phyloP scores from a whole-genome alignment of 2,888 invertebrate genomes.

The Argyresthia albistria region DNA sequence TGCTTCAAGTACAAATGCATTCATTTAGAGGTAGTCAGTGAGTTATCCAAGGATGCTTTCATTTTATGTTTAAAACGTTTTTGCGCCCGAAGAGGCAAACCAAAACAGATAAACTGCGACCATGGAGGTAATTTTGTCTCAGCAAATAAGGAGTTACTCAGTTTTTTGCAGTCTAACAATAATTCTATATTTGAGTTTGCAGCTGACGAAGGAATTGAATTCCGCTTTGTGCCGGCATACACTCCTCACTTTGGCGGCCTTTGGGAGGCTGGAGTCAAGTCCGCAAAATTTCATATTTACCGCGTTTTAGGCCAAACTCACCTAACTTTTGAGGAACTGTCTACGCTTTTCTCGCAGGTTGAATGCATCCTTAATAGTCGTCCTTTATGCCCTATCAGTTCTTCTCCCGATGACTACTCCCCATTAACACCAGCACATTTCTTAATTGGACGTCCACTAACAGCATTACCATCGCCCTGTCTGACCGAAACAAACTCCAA shows the following conservation, averaged over 20 bases:
- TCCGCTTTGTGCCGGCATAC: neutral
- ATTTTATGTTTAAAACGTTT: neutral
- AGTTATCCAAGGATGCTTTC: neutral
- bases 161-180: neutral
- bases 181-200: neutral
- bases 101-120: neutral
- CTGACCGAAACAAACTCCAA: neutral
- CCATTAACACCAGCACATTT: conserved; percentile 16
- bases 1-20: neutral
- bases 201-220: neutral
- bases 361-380: conserved; percentile 16
- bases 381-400: conserved; percentile 15
- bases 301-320: conserved; percentile 2
- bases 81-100: neutral
- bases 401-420: conserved; percentile 13
- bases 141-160: neutral
- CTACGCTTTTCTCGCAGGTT: conserved; percentile 11
- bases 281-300: neutral
- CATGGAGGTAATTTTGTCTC: neutral
- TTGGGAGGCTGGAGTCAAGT: neutral
- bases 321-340: conserved; percentile 4
- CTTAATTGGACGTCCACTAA: conserved; percentile 14
- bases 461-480: conserved; percentile 6
- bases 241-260: neutral
- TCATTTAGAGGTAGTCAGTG: neutral